These are phyloP conservation scores for Phaedon cochleariae DNA, from an alignment of 2,888 invertebrate species.

Conservation along the genomic window DNA sequence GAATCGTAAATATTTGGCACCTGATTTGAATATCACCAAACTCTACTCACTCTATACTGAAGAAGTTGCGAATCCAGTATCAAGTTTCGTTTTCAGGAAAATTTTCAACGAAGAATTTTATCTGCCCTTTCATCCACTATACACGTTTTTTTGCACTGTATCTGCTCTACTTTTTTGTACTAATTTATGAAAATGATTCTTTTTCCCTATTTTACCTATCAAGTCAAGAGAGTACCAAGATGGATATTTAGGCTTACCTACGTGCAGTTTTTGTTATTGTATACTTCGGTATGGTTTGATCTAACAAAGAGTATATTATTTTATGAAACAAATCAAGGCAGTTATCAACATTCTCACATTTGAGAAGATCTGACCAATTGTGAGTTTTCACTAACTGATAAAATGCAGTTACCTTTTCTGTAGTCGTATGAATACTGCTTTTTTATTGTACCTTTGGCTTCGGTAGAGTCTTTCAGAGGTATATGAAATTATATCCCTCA, in stretches of 20 bases:
- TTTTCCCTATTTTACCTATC: not conserved
- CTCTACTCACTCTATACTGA: conserved; percentile 2
- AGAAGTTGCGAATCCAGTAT: conserved; percentile 9
- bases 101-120: conserved; percentile 29
- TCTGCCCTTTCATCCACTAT: conserved; percentile 22
- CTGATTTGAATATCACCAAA: conserved; percentile 1
- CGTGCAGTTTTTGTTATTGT: not conserved
- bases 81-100: conserved; percentile 20
- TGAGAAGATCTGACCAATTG: not conserved
- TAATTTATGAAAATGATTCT: no score
- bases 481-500: no score
- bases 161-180: not conserved
- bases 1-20: conserved; percentile 7
- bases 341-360: not conserved
- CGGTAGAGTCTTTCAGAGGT: no score
- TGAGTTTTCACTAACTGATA: not conserved
- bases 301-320: not conserved
- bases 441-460: no score
- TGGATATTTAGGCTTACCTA: no score
- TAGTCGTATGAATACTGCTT: no score
- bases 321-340: not conserved
- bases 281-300: not conserved
- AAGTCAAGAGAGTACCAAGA: no score
- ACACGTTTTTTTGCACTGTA: not conserved
- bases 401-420: not conserved